Conservation (phyloP, 1,140 invertebrate genomes). For the Drosophila truncata region DNA sequence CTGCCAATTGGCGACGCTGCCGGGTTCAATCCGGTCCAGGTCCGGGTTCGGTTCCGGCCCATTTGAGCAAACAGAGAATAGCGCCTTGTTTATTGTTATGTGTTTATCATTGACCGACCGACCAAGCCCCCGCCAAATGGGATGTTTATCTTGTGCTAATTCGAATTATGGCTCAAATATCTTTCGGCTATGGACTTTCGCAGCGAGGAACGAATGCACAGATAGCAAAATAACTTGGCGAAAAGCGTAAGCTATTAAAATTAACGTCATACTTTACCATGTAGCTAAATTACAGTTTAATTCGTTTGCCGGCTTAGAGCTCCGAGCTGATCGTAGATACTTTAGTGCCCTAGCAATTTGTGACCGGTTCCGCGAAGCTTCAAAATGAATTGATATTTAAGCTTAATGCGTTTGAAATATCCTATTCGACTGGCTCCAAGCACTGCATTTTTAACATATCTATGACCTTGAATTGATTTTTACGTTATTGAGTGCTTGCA, state of each 20-base stretch:
- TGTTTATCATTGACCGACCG: slow-evolving; percentile 27
- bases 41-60: slow-evolving; percentile 22
- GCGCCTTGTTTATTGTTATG: slow-evolving; percentile 28
- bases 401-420: background rate
- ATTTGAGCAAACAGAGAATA: slow-evolving; percentile 34
- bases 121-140: slow-evolving; percentile 8
- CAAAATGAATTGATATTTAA: slow-evolving; percentile 21
- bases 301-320: slow-evolving; percentile 23
- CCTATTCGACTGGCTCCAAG: background rate
- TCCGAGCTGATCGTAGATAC: slow-evolving; percentile 34
- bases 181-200: background rate
- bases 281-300: slow-evolving; percentile 25
- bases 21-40: slow-evolving; percentile 35
- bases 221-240: slow-evolving; percentile 20
- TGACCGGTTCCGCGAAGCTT: slow-evolving; percentile 28
- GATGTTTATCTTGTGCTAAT: slow-evolving; percentile 48
- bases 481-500: background rate
- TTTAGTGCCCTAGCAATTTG: slow-evolving; percentile 43
- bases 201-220: slow-evolving; percentile 2
- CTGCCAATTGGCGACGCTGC: slow-evolving; percentile 27
- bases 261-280: slow-evolving; percentile 26
- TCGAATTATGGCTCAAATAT: slow-evolving; percentile 45
- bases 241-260: slow-evolving; percentile 14
- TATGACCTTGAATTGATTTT: background rate
- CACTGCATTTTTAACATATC: background rate